phyloP scores from a whole-genome alignment of 2,888 invertebrate genomes.

The Xestia ashworthii region DNA sequence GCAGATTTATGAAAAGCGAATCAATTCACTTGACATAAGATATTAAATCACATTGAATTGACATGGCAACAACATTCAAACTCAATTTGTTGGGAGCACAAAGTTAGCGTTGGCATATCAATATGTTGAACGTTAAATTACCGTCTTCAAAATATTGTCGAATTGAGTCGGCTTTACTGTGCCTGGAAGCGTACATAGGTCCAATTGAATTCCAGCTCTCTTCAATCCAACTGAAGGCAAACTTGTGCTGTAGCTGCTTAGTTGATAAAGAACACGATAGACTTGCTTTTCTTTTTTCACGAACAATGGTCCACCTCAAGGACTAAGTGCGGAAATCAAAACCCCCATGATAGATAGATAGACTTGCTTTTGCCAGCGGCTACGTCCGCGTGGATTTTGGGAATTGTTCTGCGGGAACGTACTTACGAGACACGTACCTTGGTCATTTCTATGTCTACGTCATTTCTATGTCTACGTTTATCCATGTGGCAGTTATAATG shows the following conservation, averaged over 20 bases:
- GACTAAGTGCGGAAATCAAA: too few species aligned
- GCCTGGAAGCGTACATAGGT: constrained; percentile 15
- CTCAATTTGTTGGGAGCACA: constrained; percentile 10
- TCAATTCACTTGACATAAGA: constrained; percentile 1
- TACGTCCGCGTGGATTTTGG: not conserved
- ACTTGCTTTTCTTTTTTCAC: too few species aligned
- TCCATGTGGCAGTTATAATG: not conserved
- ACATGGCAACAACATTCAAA: constrained; percentile 1
- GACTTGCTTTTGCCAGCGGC: not conserved
- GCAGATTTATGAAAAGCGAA: not conserved
- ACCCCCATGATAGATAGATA: too few species aligned
- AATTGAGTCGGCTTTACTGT: constrained; percentile 19
- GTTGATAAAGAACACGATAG: not conserved
- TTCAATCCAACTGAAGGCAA: not conserved
- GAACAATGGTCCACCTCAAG: too few species aligned
- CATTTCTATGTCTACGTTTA: not conserved
- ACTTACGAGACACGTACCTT: not conserved
- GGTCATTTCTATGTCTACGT: not conserved
- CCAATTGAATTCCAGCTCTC: constrained; percentile 18
- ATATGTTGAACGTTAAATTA: constrained; percentile 30
- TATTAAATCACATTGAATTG: not conserved
- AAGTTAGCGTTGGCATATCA: constrained; percentile 19
- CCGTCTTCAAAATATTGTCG: constrained; percentile 2
- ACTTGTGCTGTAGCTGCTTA: not conserved
- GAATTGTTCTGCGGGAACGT: not conserved